Percentiles rank a stretch among this genome's conserved stretches.
phyloP scores from a whole-genome alignment of 2,888 invertebrate genomes.

The Ophraella communa region DNA sequence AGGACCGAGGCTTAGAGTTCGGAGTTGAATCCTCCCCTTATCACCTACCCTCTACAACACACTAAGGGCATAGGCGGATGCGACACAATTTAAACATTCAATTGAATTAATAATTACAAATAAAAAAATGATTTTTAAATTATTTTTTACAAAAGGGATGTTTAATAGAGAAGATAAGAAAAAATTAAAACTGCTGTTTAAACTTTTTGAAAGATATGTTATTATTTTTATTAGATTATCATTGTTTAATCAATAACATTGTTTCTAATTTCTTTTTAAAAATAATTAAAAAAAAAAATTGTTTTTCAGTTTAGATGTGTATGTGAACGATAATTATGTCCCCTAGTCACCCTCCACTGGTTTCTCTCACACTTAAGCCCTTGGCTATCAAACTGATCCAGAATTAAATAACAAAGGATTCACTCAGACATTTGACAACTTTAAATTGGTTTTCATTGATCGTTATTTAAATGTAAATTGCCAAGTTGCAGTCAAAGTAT shows the following conservation, averaged over 20 bases:
- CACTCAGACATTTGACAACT: conserved; percentile 61
- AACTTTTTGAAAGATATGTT: no score
- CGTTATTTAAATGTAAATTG: conserved; percentile 62
- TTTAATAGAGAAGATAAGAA: no score
- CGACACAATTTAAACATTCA: not conserved
- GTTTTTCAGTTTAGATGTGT: no score
- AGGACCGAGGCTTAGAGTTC: conserved; percentile 30
- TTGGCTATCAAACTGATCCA: conserved; percentile 56
- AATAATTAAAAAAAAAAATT: not conserved
- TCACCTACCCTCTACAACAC: conserved; percentile 4
- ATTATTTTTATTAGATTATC: not conserved
- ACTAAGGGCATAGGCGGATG: not conserved
- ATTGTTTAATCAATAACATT: no score
- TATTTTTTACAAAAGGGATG: no score
- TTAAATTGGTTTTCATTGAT: conserved; percentile 61
- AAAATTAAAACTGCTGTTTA: no score
- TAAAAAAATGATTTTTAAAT: no score
- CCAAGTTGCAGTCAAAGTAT: conserved; percentile 60
- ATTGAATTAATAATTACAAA: not conserved
- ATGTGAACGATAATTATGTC: no score
- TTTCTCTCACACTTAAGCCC: conserved; percentile 43
- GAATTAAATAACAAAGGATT: conserved; percentile 61
- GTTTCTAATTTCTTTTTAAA: not conserved
- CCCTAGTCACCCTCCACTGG: conserved; percentile 11
- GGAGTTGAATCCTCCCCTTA: conserved; percentile 31